Evolutionary conservation across 2,888 invertebrate species (phyloP).

Genomic region (Spodoptera exigua): DNA sequence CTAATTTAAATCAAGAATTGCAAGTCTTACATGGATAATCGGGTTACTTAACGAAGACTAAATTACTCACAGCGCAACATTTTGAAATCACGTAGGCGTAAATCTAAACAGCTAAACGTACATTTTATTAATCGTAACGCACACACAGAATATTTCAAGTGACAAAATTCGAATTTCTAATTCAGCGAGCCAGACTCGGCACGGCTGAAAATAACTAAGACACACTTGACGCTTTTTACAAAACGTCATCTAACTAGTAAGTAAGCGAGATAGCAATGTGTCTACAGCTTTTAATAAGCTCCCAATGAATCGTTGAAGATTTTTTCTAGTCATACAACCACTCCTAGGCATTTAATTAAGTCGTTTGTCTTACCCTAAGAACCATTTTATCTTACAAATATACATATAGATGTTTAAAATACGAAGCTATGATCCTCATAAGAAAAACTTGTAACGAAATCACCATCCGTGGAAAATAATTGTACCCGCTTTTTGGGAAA

Average conservation of each 20-base stretch:
- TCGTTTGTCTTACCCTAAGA: conserved; percentile 21
- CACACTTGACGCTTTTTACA: conserved; percentile 56
- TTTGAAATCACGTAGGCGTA: background rate
- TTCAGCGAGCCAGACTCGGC: conserved; percentile 55
- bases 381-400: no score
- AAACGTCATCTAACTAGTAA: conserved; percentile 42
- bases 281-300: conserved; percentile 64
- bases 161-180: conserved; percentile 57
- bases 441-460: conserved; percentile 9
- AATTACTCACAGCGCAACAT: conserved; percentile 22
- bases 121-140: conserved; percentile 29
- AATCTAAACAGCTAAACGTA: conserved; percentile 11
- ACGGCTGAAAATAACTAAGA: conserved; percentile 62
- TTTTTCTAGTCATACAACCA: conserved; percentile 25
- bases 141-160: conserved; percentile 41
- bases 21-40: conserved; percentile 44
- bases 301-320: conserved; percentile 58
- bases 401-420: background rate
- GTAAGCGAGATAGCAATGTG: conserved; percentile 39
- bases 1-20: conserved; percentile 32
- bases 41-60: conserved; percentile 27
- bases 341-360: conserved; percentile 30
- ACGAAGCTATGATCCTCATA: conserved; percentile 12
- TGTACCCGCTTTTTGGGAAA: conserved; percentile 12
- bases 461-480: conserved; percentile 16